phyloP scores from a whole-genome alignment of 2,888 invertebrate species.

The Isotomurus palustris region DNA sequence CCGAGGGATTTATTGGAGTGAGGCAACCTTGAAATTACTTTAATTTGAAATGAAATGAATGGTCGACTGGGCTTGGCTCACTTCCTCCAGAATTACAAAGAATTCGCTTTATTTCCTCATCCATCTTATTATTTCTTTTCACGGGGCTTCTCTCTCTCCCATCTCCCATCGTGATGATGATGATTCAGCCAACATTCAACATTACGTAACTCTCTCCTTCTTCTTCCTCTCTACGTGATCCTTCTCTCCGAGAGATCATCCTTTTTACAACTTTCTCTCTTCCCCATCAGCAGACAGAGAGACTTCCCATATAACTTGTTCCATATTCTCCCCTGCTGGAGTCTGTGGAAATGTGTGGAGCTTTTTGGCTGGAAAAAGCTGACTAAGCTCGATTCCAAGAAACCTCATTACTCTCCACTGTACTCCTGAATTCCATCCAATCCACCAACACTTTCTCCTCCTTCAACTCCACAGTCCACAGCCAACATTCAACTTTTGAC shows the following conservation, averaged over 20 bases:
- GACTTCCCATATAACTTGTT: not conserved
- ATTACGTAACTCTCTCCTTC: too few relatives aligned
- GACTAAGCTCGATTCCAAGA: conserved; percentile 5
- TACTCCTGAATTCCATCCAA: too few relatives aligned
- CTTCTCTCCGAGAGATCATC: not conserved
- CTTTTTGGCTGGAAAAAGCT: conserved; percentile 2
- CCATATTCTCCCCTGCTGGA: too few relatives aligned
- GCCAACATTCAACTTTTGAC: too few relatives aligned
- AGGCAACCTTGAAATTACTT: conserved; percentile 15
- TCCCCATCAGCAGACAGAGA: not conserved
- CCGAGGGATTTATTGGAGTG: conserved; percentile 6
- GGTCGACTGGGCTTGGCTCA: not conserved
- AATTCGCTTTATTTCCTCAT: conserved; percentile 8
- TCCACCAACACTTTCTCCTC: too few relatives aligned
- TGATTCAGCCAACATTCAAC: not conserved
- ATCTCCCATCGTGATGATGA: too few relatives aligned
- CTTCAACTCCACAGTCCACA: too few relatives aligned
- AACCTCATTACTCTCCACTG: too few relatives aligned
- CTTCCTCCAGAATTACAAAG: conserved; percentile 5
- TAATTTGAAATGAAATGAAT: conserved; percentile 17
- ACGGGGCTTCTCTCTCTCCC: too few relatives aligned
- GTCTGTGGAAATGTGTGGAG: too few relatives aligned
- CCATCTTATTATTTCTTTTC: conserved; percentile 4
- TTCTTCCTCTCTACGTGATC: too few relatives aligned
- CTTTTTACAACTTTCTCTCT: not conserved